Base-by-base conservation (phyloP, 1,140 invertebrate genomes). In the Himalopsyche phryganea region DNA sequence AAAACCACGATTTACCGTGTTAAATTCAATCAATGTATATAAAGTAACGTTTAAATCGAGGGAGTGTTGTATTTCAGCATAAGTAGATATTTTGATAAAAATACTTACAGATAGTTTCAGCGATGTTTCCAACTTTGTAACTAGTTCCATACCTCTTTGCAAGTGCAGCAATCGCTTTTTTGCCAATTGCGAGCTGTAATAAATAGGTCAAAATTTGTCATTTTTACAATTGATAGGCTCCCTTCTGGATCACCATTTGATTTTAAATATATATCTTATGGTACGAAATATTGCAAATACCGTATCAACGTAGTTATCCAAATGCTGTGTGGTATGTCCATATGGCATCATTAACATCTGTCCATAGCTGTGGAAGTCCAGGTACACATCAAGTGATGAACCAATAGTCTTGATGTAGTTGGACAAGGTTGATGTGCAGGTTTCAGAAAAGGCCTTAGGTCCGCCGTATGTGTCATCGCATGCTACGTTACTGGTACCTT, bases 281-380 rank as follows among this genome's bases (percentile, higher is more conserved):
- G 41, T 6, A 44, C 6, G 9, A 44, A 44, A 44, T 44, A n/a
- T 44, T 44, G 72, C 23, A 15, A 47, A 38, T 73, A 85, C 81
- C 67, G 85, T 66, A 58, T 88, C 80, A 9, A 78, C 69, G 60
- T 88, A 83, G 61, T 89, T 86, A 0, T 79, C 71, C 1, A 84
- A 73, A 66, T 83, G 79, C 0, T 75, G 54, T 0, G 49, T 65
- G 0, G 82, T 82, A 65, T 87, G 81, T 10, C 88, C 89, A 67
- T 84, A 91, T 0, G 88, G 87, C 35, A 87, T 78, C 14, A 90
- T 71, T 41, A 89, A 72, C 66, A 87, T 75, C 67, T 90, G 87
- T 0, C 84, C 84, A 66, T 87, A 93, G 11, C 88, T 88, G 68
- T 94, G 91, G 62, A 92, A 83, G 0, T 84, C 83, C 67, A 71